Conservation (phyloP, 2,113 vertebrate genomes). For the Pterocles orientalis region DNA sequence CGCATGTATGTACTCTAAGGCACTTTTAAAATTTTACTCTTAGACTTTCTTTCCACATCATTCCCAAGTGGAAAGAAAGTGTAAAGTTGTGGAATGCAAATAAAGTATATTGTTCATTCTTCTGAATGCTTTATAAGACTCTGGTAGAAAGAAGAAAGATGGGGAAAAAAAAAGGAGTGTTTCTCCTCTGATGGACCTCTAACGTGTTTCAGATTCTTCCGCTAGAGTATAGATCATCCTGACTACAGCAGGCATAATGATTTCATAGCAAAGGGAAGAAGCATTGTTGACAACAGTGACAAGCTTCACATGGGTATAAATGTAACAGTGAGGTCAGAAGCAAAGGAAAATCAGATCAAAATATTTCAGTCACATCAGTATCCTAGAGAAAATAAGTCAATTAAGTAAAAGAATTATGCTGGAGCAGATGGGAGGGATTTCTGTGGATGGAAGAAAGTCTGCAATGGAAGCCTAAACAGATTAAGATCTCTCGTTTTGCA, state of each 20-base stretch:
- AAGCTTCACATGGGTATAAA: neutral
- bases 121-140: neutral
- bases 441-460: neutral
- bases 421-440: neutral
- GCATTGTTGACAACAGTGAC: neutral
- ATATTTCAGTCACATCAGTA: neutral
- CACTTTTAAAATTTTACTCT: neutral
- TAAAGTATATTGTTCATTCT: neutral
- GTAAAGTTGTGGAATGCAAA: neutral
- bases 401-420: neutral
- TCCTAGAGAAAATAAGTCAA: neutral
- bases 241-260: neutral
- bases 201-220: neutral
- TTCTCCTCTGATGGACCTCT: neutral
- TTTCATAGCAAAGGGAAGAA: neutral
- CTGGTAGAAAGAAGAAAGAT: neutral
- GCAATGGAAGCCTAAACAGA: neutral
- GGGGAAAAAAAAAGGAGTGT: accelerated
- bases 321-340: neutral
- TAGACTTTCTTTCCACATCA: neutral
- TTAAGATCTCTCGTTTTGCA: neutral
- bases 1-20: neutral
- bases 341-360: neutral
- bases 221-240: neutral
- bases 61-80: neutral